phyloP scores from a whole-genome alignment of 2,888 invertebrate species.

The Neoitamus cyanurus region DNA sequence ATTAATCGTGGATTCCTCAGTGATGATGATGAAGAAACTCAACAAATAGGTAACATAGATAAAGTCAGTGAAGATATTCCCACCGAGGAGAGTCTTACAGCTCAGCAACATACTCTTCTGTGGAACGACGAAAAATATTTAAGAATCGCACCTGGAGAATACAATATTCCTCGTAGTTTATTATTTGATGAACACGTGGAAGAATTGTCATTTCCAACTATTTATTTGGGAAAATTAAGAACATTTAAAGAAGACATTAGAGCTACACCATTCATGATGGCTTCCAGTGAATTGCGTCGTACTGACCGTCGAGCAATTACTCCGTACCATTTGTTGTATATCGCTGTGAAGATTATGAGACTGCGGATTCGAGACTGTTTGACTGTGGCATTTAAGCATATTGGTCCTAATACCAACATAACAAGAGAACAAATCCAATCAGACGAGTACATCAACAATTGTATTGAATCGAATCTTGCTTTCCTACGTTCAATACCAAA shows the following conservation, averaged over 20 bases:
- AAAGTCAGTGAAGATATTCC: not conserved
- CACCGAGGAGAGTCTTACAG: not conserved
- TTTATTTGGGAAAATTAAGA: conserved; percentile 51
- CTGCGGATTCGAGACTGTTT: too few relatives aligned
- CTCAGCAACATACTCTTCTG: not conserved
- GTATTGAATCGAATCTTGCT: too few relatives aligned
- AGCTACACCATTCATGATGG: conserved; percentile 54
- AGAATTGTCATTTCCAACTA: conserved; percentile 56
- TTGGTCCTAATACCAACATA: too few relatives aligned
- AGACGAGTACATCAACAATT: too few relatives aligned
- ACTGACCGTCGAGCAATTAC: conserved; percentile 57
- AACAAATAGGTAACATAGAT: not conserved
- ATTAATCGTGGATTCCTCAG: too few relatives aligned
- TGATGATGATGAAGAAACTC: too few relatives aligned
- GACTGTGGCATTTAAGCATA: too few relatives aligned
- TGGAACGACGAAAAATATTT: not conserved
- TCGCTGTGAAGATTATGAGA: conserved; percentile 59
- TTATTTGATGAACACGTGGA: conserved; percentile 59
- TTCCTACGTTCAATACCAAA: too few relatives aligned
- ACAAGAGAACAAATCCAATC: too few relatives aligned
- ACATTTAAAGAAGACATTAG: conserved; percentile 53
- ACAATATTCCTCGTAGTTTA: conserved; percentile 54
- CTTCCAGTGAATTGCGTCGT: conserved; percentile 54
- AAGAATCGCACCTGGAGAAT: not conserved
- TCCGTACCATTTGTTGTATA: conserved; percentile 60